Evolutionary conservation across 2,797 vertebrate genomes (phyloP).

Genomic region (Ispidina picta): DNA sequence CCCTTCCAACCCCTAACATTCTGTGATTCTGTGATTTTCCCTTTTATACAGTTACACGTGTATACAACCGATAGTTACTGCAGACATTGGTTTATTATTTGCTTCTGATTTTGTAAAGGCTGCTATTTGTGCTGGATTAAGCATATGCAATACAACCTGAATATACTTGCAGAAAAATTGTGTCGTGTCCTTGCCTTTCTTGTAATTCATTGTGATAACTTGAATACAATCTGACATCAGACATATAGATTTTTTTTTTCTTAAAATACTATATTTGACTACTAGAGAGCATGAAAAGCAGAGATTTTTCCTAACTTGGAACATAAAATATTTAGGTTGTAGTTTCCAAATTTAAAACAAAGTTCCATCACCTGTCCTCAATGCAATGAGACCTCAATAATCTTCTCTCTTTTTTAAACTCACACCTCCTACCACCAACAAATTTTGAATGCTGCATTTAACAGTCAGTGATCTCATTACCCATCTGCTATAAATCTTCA

Average conservation of each 20-base stretch:
- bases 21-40: background rate
- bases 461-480: constrained; percentile 75
- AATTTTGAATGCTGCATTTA: constrained; percentile 73
- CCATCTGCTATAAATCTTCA: constrained; percentile 75
- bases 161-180: constrained; percentile 1
- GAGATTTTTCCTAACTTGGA: constrained; percentile 58
- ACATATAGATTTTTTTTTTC: background rate
- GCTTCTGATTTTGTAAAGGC: background rate
- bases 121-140: background rate
- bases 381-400: constrained; percentile 24
- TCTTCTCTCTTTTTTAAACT: constrained; percentile 31
- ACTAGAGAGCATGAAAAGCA: constrained; percentile 5
- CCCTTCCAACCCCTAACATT: no score
- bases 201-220: constrained; percentile 28
- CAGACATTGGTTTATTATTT: background rate
- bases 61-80: background rate
- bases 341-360: constrained; percentile 56
- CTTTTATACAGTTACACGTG: background rate
- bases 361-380: constrained; percentile 49
- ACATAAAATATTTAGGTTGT: constrained; percentile 62
- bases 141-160: background rate
- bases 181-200: background rate
- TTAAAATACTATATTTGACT: constrained; percentile 43
- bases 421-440: constrained; percentile 36
- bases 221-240: constrained; percentile 36